Conservation (phyloP, 92 coral and sea anemone genomes). For the Epizoanthus rinbou region DNA sequence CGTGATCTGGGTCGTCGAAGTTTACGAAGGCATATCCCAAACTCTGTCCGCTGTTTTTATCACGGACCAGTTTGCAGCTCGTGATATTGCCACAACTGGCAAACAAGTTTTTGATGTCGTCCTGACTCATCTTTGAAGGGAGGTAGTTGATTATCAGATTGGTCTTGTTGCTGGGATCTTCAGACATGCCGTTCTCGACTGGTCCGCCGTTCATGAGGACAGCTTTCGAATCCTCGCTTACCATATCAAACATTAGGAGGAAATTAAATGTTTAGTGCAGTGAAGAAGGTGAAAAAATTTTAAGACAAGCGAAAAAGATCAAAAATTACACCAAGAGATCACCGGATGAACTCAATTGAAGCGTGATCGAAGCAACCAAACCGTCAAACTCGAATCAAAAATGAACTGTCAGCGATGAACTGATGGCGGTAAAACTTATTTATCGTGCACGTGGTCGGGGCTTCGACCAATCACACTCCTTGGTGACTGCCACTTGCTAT, state of each 20-base stretch:
- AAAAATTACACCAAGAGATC: constrained; percentile 91
- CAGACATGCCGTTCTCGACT: constrained; percentile 82
- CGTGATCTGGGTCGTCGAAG: constrained; percentile 87
- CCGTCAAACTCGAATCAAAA: constrained; percentile 97
- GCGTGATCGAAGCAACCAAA: constrained; percentile 49
- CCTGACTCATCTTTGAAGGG: constrained; percentile 98
- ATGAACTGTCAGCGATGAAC: constrained; percentile 89
- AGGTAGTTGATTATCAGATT: constrained; percentile 98
- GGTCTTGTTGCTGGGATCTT: constrained; percentile 77
- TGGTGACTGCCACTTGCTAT: constrained; percentile 27
- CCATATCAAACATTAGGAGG: constrained; percentile 85
- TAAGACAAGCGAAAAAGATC: constrained; percentile 69
- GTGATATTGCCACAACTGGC: constrained; percentile 86
- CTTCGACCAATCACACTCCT: constrained; percentile 43
- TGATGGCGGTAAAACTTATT: constrained; percentile 93
- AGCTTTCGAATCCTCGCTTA: constrained; percentile 75
- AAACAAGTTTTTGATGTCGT: constrained; percentile 87
- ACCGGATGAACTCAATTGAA: constrained; percentile 89
- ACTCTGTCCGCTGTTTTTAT: constrained; percentile 89
- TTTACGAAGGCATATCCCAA: constrained; percentile 99
- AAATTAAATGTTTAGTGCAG: constrained; percentile 24
- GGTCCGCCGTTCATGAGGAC: constrained; percentile 75
- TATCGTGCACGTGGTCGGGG: constrained; percentile 92
- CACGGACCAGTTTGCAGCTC: constrained; percentile 95
- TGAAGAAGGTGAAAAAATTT: constrained; percentile 24